These are phyloP conservation scores for Leucoraja erinaceus DNA, from an alignment of 2,113 vertebrate genomes.

Conservation along the genomic window DNA sequence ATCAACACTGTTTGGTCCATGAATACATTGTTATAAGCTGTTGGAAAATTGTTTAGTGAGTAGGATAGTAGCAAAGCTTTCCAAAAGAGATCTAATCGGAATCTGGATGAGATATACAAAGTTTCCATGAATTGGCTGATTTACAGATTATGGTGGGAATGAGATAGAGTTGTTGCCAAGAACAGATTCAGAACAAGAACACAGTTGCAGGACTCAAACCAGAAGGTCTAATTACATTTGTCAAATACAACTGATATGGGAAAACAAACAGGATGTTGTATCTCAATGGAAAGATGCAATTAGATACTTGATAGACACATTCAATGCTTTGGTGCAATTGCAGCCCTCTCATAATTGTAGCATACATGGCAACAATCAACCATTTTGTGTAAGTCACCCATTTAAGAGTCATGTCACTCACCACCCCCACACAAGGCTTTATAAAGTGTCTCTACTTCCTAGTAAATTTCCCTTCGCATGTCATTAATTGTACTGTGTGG, in stretches of 20 bases:
- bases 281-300: constrained; percentile 9
- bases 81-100: not conserved
- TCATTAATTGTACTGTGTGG: not conserved
- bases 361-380: not conserved
- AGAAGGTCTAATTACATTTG: constrained; percentile 10
- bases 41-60: not conserved
- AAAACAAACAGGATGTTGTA: constrained; percentile 16
- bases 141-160: not conserved
- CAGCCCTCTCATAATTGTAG: constrained; percentile 6
- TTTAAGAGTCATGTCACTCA: constrained; percentile 10
- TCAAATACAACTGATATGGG: not conserved
- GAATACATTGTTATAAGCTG: not conserved
- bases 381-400: not conserved
- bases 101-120: not conserved
- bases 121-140: not conserved
- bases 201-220: not conserved
- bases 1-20: not conserved
- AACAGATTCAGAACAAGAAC: not conserved
- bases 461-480: not conserved
- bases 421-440: not conserved
- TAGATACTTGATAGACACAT: not conserved
- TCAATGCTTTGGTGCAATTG: not conserved
- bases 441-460: not conserved
- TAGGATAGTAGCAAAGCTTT: not conserved
- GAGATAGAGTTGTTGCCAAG: not conserved